Base-by-base conservation (phyloP, 1,140 invertebrate species). In the Patella vulgata region DNA sequence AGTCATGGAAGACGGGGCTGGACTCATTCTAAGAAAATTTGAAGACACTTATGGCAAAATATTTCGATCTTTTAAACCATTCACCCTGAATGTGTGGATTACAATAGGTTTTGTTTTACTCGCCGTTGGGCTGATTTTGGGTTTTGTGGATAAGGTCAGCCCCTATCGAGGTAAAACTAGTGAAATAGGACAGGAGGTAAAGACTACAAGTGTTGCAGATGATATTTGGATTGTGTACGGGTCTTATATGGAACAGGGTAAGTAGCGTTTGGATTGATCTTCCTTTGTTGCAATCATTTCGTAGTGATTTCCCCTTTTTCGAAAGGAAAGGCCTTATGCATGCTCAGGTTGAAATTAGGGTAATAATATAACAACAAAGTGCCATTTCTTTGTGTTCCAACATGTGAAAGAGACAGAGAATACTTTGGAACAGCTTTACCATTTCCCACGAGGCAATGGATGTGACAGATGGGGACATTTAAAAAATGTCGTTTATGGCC, bases 11-110 rank as follows among this genome's bases (percentile, higher is more conserved):
- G 68, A 77, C 33, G 79, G 78, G n/a, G 64, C 78, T 9, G 70
- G 73, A 19, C 75, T 80, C 30, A 95, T 97, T 91, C 94, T 96
- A 75, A 96, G 95, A 84, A 96, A 95, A 80, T 92, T 93, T n/a
- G 89, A 93, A 63, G 96, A 97, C 84, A 92, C 93, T 79, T 91
- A 91, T 74, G 77, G 82, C 14, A 92, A 93, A 21, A 93, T 97
- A 17, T 97, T 98, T 85, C 95, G 93, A 75, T 98, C 98, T 19
- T 59, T 59, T 47, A 51, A 46, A 48, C 64, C 60, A 17, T 56
- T 67, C 33, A 48, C 57, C 33, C 19, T 28, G 25, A 46, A 63
- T 33, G 53, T 71, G 6, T 71, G 68, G 68, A 17, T 66, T 30
- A 19, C 57, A 12, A 44, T 71, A 14, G 54, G 43, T 14, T 57